These are phyloP conservation scores for Hassar affinis DNA, from an alignment of 2,113 vertebrate species.

Conservation along the genomic window DNA sequence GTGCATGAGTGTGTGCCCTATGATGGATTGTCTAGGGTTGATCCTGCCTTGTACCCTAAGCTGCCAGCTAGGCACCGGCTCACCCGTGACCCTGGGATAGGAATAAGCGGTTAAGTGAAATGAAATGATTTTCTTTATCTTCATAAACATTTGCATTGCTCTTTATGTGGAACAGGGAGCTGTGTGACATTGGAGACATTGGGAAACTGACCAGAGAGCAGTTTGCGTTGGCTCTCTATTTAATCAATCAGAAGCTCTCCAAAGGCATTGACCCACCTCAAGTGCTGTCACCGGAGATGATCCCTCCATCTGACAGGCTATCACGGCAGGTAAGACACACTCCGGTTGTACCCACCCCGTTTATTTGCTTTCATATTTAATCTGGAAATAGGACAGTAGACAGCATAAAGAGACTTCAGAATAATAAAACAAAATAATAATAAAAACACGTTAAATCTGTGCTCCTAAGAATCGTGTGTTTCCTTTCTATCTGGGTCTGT, in stretches of 20 bases:
- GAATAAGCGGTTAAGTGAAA: too few relatives aligned
- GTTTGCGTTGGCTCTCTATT: constrained; percentile 93
- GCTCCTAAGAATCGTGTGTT: constrained; percentile 15
- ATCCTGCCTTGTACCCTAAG: too few relatives aligned
- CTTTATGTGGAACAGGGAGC: constrained; percentile 75
- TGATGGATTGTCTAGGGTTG: too few relatives aligned
- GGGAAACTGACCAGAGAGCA: constrained; percentile 95
- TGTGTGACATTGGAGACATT: constrained; percentile 91
- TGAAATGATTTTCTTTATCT: constrained; percentile 54
- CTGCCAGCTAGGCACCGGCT: too few relatives aligned
- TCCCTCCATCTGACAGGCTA: constrained; percentile 88
- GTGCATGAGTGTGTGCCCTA: too few relatives aligned
- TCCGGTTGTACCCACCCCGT: not conserved
- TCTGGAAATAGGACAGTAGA: not conserved
- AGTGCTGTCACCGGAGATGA: constrained; percentile 87
- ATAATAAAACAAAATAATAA: not conserved
- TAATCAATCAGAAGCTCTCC: constrained; percentile 92
- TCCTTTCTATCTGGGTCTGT: constrained; percentile 31
- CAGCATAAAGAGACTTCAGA: not conserved
- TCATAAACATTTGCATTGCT: not conserved
- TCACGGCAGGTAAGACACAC: constrained; percentile 64
- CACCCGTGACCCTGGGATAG: too few relatives aligned
- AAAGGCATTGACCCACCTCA: constrained; percentile 93
- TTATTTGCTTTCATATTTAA: not conserved
- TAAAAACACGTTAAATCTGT: constrained; percentile 6